A percentile compares a stretch with the other conserved stretches of the same genome.
Conservation (phyloP, 2,888 invertebrate species). For the Camptogramma bilineatum region DNA sequence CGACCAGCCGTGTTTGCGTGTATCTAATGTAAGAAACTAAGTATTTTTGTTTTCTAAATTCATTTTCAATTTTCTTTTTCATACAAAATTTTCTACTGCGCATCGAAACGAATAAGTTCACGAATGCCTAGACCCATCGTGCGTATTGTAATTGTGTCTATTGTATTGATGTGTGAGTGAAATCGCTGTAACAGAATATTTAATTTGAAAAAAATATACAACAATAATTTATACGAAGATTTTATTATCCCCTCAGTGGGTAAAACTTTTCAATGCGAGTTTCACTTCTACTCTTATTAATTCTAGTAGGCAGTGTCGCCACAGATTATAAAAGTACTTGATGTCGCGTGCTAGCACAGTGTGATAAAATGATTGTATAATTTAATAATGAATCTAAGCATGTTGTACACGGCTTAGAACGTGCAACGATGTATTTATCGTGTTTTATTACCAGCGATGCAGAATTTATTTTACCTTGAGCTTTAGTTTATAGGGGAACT, state of each 20-base stretch:
- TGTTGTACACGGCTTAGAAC: conserved; percentile 26
- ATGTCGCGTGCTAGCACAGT: conserved; percentile 39
- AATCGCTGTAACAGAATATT: no score
- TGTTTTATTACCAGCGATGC: neutral
- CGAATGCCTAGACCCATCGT: no score
- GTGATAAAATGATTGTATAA: conserved; percentile 41
- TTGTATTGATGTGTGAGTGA: no score
- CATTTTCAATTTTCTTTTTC: no score
- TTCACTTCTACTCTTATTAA: conserved; percentile 7
- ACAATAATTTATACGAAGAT: no score
- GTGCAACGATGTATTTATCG: conserved; percentile 8
- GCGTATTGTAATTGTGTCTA: no score
- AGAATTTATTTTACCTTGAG: neutral
- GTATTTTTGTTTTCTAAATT: no score
- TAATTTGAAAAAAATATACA: no score
- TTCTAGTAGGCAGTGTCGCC: conserved; percentile 8
- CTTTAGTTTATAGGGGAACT: neutral
- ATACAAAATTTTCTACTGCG: no score
- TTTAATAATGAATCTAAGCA: conserved; percentile 33
- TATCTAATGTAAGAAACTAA: no score
- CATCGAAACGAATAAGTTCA: no score
- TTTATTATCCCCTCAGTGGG: neutral
- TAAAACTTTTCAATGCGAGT: neutral
- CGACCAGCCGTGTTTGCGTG: no score
- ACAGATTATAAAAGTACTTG: conserved; percentile 15